Percentiles rank a stretch among this genome's conserved stretches.
phyloP scores from a whole-genome alignment of 2,888 invertebrate genomes.

The Embidobia sp. region DNA sequence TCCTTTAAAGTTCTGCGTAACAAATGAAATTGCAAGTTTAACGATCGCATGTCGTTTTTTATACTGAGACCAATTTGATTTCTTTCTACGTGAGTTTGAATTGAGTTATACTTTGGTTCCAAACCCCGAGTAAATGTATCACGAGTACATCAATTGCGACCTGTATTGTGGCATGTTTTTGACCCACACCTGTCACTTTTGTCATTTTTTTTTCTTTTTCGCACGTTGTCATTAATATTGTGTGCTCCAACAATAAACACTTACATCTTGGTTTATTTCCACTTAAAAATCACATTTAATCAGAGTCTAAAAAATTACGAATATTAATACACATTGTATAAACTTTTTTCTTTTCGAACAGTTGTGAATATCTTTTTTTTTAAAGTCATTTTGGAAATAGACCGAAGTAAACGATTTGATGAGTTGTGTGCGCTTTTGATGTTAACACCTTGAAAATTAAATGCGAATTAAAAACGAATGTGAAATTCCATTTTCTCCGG shows the following conservation, averaged over 20 bases:
- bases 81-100: no score
- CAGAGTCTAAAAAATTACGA: no score
- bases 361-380: no score
- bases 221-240: conserved; percentile 16
- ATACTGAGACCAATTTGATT: no score
- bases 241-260: no score
- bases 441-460: background rate
- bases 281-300: no score
- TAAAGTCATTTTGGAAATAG: conserved; percentile 38
- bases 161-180: conserved; percentile 38
- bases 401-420: conserved; percentile 9
- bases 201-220: conserved; percentile 13
- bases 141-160: conserved; percentile 25
- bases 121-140: conserved; percentile 8
- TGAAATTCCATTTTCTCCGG: conserved; percentile 63
- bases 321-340: no score
- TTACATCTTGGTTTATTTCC: no score
- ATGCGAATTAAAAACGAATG: conserved; percentile 17
- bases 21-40: conserved; percentile 58
- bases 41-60: conserved; percentile 52
- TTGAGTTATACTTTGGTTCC: no score
- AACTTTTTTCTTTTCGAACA: no score
- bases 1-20: conserved; percentile 35
- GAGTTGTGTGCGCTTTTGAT: conserved; percentile 36
- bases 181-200: conserved; percentile 11